phyloP scores from a whole-genome alignment of 37 sponge, comb jelly and placozoan genomes.

The Oscarella lobularis region DNA sequence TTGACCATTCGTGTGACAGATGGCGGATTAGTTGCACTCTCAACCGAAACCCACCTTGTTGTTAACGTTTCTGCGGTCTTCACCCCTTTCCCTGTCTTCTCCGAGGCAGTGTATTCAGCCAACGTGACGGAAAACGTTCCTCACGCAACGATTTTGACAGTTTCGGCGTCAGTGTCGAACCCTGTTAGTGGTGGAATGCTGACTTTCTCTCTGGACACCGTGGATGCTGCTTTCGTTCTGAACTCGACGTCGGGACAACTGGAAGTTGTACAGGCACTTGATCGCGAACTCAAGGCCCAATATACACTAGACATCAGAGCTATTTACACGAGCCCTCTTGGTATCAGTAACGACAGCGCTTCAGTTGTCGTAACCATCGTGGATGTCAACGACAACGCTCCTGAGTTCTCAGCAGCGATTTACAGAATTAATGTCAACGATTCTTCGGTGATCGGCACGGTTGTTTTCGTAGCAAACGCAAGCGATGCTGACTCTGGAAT shows the following conservation, averaged over 20 bases:
- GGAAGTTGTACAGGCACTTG: conserved; percentile 10
- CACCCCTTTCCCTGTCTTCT: conserved; percentile 28
- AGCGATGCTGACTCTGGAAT: conserved; percentile 23
- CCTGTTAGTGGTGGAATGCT: neutral
- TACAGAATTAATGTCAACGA: neutral
- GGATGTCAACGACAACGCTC: conserved; percentile 7
- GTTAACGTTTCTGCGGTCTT: conserved; percentile 35
- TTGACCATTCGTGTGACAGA: conserved; percentile 29
- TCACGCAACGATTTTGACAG: neutral
- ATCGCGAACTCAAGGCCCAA: conserved; percentile 20
- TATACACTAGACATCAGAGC: conserved; percentile 27
- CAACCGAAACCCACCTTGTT: neutral
- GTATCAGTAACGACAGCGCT: neutral
- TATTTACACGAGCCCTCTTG: conserved; percentile 10
- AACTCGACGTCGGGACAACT: conserved; percentile 6
- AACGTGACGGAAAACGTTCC: conserved; percentile 6
- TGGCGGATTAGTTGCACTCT: conserved; percentile 11
- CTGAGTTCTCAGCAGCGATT: neutral
- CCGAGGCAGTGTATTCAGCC: neutral
- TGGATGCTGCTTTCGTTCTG: conserved; percentile 4
- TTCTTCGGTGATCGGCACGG: neutral
- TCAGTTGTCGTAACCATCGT: neutral
- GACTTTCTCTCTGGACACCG: neutral
- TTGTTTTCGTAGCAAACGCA: neutral
- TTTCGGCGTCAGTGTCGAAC: conserved; percentile 8